Conservation (phyloP, 2,113 vertebrate species). For the Mungos mungo region DNA sequence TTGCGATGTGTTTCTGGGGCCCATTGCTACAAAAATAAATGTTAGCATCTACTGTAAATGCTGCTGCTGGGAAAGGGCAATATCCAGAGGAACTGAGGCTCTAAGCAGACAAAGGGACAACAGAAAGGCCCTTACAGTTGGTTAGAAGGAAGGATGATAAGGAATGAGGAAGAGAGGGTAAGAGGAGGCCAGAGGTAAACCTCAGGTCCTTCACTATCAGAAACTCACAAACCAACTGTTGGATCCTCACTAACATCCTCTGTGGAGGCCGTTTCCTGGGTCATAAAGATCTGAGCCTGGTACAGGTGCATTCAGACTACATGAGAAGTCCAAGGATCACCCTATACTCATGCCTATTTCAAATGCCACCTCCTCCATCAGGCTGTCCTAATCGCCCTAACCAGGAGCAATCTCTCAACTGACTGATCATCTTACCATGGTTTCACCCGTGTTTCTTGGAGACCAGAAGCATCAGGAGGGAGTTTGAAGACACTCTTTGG, state of each 20-base stretch:
- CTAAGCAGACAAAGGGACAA: not conserved
- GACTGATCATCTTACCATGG: not conserved
- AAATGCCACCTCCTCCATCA: not conserved
- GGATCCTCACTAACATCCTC: not conserved
- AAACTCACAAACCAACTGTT: not conserved
- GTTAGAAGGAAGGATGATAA: not conserved
- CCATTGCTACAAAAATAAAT: not conserved
- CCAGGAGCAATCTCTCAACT: not conserved
- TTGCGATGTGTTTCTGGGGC: not conserved
- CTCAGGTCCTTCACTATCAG: not conserved
- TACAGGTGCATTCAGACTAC: not conserved
- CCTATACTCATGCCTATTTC: not conserved
- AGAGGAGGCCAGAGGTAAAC: not conserved
- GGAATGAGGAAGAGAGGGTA: not conserved
- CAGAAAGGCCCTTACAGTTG: not conserved
- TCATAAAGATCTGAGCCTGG: not conserved
- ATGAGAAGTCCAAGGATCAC: not conserved
- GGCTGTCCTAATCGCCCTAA: not conserved
- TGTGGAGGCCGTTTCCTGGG: not conserved
- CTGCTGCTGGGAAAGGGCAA: not conserved
- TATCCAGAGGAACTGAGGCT: not conserved
- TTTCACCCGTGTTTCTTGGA: conserved; percentile 6
- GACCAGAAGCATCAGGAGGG: not conserved
- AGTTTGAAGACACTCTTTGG: not conserved
- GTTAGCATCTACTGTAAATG: not conserved